These are phyloP conservation scores for Caenorhabditis zanzibari DNA, from an alignment of 2,888 invertebrate genomes.

Conservation along the genomic window DNA sequence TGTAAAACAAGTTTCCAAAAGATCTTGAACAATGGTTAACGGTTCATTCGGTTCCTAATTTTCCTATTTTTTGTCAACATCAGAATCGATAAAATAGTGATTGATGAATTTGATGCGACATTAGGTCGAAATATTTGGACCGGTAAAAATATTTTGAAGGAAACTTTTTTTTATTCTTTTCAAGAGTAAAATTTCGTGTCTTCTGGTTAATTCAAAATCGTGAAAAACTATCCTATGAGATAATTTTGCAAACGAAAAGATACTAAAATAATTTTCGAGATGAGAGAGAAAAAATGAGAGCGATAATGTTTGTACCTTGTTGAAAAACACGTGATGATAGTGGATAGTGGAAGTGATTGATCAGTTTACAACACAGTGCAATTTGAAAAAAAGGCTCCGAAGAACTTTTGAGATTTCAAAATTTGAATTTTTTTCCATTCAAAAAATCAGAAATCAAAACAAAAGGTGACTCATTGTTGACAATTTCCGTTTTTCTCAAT, in stretches of 20 bases:
- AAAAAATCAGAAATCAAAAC: background rate
- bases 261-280: slow-evolving; percentile 51
- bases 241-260: background rate
- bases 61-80: background rate
- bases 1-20: slow-evolving; percentile 20
- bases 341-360: slow-evolving; percentile 29
- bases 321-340: slow-evolving; percentile 53
- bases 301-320: slow-evolving; percentile 52
- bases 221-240: background rate
- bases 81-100: slow-evolving; percentile 31
- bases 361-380: slow-evolving; percentile 37
- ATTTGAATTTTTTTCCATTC: background rate
- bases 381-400: too few species aligned
- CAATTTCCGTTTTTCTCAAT: slow-evolving; percentile 8
- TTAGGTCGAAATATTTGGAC: background rate
- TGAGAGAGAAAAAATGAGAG: slow-evolving; percentile 31
- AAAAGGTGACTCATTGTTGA: slow-evolving; percentile 47
- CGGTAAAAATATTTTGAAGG: too few species aligned
- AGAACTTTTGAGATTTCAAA: background rate
- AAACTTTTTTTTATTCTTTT: too few species aligned
- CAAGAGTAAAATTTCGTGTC: background rate
- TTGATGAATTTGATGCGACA: slow-evolving; percentile 54
- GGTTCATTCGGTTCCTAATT: slow-evolving; percentile 9
- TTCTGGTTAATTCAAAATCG: too few species aligned
- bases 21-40: background rate